A percentile compares a stretch with the other conserved stretches of the same genome.
These are phyloP conservation scores for Malthinus seriepunctatus DNA, from an alignment of 2,888 invertebrate species.

Conservation along the genomic window DNA sequence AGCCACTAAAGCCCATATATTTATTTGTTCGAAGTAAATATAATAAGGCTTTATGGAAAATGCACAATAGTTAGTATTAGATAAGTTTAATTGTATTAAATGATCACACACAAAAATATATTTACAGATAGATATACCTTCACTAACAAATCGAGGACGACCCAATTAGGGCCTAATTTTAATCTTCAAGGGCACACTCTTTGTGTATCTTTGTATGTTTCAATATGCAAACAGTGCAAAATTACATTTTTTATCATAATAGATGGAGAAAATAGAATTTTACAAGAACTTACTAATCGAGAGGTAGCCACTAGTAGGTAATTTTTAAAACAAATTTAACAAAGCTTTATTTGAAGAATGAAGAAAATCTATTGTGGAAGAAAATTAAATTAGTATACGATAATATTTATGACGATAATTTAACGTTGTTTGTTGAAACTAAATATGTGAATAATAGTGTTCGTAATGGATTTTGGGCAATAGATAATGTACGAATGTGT, in stretches of 20 bases:
- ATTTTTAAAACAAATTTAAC: neutral
- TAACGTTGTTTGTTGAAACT: conserved; percentile 48
- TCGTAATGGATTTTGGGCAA: conserved; percentile 46
- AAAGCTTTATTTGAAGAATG: conserved; percentile 10
- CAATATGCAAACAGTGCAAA: conserved; percentile 44
- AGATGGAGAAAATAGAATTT: conserved; percentile 25
- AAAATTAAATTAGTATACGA: conserved; percentile 44
- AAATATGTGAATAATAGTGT: conserved; percentile 33
- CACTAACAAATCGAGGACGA: conserved; percentile 42
- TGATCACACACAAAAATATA: neutral
- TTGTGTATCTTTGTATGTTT: conserved; percentile 45
- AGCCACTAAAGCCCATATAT: conserved; percentile 41
- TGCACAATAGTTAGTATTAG: conserved; percentile 46
- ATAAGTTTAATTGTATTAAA: neutral
- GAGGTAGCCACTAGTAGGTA: conserved; percentile 13
- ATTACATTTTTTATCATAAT: conserved; percentile 44
- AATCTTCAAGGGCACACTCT: conserved; percentile 40
- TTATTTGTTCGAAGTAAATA: conserved; percentile 42
- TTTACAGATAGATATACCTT: conserved; percentile 47
- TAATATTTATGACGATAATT: conserved; percentile 39
- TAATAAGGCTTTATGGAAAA: conserved; percentile 46
- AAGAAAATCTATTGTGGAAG: conserved; percentile 38
- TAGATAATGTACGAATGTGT: conserved; percentile 48
- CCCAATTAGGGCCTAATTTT: conserved; percentile 45
- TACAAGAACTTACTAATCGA: conserved; percentile 21